Evolutionary conservation across 1,140 invertebrate species (phyloP).

Genomic region (Neuroterus valhalla): DNA sequence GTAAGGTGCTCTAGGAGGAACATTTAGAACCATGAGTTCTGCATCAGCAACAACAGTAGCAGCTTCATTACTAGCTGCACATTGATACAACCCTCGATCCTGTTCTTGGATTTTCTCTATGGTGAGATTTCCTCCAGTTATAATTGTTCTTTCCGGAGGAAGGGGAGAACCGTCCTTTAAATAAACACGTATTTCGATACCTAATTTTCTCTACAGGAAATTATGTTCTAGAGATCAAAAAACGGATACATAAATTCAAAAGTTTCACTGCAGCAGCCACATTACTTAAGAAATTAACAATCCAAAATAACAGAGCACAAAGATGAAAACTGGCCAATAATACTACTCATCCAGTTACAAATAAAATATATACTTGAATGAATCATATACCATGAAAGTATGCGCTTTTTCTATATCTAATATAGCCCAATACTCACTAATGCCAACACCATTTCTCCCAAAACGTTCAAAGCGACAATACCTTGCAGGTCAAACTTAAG

Average conservation of each 20-base stretch:
- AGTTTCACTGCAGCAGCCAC: background rate
- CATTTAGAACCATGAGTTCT: slow-evolving; percentile 90
- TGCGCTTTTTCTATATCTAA: no score
- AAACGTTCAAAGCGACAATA: background rate
- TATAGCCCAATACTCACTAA: background rate
- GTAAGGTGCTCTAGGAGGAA: slow-evolving; percentile 92
- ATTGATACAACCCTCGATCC: slow-evolving; percentile 94
- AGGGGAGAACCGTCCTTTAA: slow-evolving; percentile 84
- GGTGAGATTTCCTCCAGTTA: slow-evolving; percentile 90
- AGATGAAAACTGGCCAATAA: no score
- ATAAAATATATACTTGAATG: no score
- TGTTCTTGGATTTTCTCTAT: slow-evolving; percentile 87
- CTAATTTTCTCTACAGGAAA: slow-evolving; percentile 1
- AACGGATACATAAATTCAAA: background rate
- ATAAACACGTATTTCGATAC: slow-evolving; percentile 28
- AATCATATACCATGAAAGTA: no score
- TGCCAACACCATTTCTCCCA: background rate
- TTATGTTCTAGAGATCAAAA: background rate
- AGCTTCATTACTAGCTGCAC: slow-evolving; percentile 93
- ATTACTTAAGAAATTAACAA: background rate
- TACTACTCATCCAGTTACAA: no score
- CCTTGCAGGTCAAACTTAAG: background rate
- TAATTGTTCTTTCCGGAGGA: slow-evolving; percentile 80
- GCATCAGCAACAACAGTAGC: slow-evolving; percentile 91
- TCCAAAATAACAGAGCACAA: no score